Evolutionary conservation across 2,888 invertebrate genomes (phyloP), one percentile per base, ranked within the genome.

Genomic region (Smittia sp.): DNA sequence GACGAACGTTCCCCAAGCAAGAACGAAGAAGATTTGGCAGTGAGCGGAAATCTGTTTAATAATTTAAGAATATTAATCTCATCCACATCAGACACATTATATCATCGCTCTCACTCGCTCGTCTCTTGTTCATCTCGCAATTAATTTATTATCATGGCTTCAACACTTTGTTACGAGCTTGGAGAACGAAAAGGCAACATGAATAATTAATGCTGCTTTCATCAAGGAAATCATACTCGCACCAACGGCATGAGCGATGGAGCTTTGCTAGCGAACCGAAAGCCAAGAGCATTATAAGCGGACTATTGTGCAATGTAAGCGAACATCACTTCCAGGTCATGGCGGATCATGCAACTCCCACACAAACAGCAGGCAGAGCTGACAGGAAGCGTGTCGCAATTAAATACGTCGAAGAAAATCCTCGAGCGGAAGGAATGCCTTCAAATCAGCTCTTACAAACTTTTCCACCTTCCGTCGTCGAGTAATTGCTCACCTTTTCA

Each of bases 401-500:
- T 54, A 62, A 62, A 4, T 62, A 62, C 22, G 62, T 2, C 62
- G 20, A 11, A 24, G 46, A 46, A 46, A 46, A 11, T 32, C 32
- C 9, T 9, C 32, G 32, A 32, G 32, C 32, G 32, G 32, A 32
- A 32, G 9, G 9, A 32, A 9, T 32, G 32, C 9, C n/a, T 32
- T 32, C 9, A 32, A 32, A 32, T 32, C 6, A 52, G 15, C 52
- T 18, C 9, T 52, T 52, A n/a, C 52, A 52, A 52, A 18, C 13
- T 52, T 52, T 18, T 52, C 9, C 20, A 18, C 15, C 52, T 32
- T 32, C 32, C 32, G 32, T 6, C 2, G 18, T 46, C 52, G n/a
- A 46, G n/a, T 18, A 66, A 13, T 52, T 3, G 27, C 20, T 25
- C 75, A 80, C 80, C 77, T 78, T 78, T 65, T 81, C 80, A 24